phyloP scores from a whole-genome alignment of 2,113 vertebrate species.

The Peromyscus californicus region DNA sequence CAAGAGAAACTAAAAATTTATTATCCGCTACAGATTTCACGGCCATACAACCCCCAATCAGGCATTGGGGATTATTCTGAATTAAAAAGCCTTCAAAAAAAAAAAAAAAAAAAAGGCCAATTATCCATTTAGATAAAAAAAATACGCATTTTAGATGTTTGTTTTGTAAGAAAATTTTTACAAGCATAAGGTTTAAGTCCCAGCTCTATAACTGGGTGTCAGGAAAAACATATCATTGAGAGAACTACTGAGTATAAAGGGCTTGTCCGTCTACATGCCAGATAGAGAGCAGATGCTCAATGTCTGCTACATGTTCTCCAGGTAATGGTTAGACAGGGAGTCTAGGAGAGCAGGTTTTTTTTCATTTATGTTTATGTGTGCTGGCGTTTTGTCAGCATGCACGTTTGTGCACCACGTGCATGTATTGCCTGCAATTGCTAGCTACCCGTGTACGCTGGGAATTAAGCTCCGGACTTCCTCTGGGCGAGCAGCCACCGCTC shows the following conservation, averaged over 20 bases:
- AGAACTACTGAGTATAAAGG: neutral
- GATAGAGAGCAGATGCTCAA: neutral
- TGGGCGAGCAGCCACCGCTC: neutral
- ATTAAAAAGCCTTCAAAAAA: constrained; percentile 50
- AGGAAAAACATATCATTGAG: neutral
- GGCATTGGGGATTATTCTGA: neutral
- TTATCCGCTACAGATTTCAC: neutral
- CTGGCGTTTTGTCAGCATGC: neutral
- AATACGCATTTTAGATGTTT: neutral
- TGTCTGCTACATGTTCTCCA: neutral
- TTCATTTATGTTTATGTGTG: neutral
- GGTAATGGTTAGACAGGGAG: neutral
- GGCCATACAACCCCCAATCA: neutral
- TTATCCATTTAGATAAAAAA: constrained; percentile 26
- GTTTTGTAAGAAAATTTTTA: neutral
- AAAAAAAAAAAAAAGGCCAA: neutral
- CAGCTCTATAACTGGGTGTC: neutral
- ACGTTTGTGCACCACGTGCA: neutral
- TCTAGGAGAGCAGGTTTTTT: neutral
- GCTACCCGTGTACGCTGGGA: neutral
- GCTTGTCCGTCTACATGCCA: neutral
- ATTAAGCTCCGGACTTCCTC: neutral
- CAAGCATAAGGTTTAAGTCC: constrained; percentile 40
- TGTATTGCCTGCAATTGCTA: neutral
- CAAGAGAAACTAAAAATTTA: constrained; percentile 44